Conservation (phyloP, 2,888 invertebrate genomes). For the Phyto melanocephala region DNA sequence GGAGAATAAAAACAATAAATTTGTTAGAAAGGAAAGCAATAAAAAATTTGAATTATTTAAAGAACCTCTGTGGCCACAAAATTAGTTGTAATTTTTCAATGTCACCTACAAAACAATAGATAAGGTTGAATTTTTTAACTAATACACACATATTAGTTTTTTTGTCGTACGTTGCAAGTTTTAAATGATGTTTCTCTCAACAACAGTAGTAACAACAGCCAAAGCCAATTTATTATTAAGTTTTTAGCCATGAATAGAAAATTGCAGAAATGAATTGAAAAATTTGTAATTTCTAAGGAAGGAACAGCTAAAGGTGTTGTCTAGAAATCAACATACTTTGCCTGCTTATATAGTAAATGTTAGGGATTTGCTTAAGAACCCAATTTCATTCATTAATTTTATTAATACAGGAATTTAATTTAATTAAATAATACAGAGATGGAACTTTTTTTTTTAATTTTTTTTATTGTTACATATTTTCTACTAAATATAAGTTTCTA, state of each 20-base stretch:
- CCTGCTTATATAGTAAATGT: no score
- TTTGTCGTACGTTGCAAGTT: slow-evolving; percentile 18
- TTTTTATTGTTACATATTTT: no score
- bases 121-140: slow-evolving; percentile 46
- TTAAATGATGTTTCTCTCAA: not conserved
- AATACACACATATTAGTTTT: not conserved
- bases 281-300: slow-evolving; percentile 50
- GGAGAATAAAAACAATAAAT: not conserved
- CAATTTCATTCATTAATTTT: no score
- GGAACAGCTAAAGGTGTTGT: no score
- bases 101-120: slow-evolving; percentile 58
- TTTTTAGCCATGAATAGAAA: not conserved
- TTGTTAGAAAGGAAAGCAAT: not conserved
- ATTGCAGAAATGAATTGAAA: slow-evolving; percentile 11
- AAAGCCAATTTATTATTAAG: slow-evolving; percentile 3
- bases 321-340: no score
- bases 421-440: no score
- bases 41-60: slow-evolving; percentile 12
- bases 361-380: no score
- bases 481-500: no score
- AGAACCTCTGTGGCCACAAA: slow-evolving; percentile 44
- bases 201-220: slow-evolving; percentile 18
- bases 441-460: no score
- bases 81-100: slow-evolving; percentile 60
- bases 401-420: no score